Conservation (phyloP, 2,888 invertebrate species). For the Prosapia bicincta region DNA sequence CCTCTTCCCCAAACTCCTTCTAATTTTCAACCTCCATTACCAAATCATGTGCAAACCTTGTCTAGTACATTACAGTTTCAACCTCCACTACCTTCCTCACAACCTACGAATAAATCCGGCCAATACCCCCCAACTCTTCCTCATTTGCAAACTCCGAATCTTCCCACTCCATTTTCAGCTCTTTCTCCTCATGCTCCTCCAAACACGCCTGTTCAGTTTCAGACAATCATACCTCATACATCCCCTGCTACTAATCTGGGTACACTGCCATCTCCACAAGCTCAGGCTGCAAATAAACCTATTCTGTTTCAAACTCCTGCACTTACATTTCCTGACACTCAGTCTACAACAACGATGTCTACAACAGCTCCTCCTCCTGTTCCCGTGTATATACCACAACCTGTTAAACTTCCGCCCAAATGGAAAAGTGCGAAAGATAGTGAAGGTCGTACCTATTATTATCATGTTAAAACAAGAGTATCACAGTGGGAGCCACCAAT, state of each 20-base stretch:
- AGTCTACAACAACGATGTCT: constrained; percentile 40
- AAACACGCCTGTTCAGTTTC: neutral
- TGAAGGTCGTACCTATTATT: constrained; percentile 87
- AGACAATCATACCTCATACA: neutral
- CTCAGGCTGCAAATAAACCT: neutral
- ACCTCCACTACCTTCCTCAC: constrained; percentile 14
- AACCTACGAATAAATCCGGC: neutral
- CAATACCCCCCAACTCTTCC: neutral
- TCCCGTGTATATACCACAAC: constrained; percentile 29
- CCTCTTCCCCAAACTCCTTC: neutral
- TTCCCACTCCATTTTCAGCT: neutral
- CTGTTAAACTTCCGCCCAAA: constrained; percentile 67
- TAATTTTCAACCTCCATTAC: neutral
- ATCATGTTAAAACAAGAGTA: constrained; percentile 73
- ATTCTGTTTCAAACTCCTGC: neutral
- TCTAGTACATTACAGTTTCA: constrained; percentile 6
- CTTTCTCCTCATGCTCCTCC: neutral
- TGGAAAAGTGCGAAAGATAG: constrained; percentile 83
- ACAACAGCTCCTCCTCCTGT: constrained; percentile 37
- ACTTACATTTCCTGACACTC: constrained; percentile 19
- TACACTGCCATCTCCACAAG: neutral
- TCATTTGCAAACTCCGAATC: neutral
- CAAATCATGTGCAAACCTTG: neutral
- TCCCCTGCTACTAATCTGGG: neutral
- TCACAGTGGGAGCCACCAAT: constrained; percentile 73